These are phyloP conservation scores for Watersipora subatra DNA, from an alignment of 1,140 invertebrate species.

Conservation along the genomic window DNA sequence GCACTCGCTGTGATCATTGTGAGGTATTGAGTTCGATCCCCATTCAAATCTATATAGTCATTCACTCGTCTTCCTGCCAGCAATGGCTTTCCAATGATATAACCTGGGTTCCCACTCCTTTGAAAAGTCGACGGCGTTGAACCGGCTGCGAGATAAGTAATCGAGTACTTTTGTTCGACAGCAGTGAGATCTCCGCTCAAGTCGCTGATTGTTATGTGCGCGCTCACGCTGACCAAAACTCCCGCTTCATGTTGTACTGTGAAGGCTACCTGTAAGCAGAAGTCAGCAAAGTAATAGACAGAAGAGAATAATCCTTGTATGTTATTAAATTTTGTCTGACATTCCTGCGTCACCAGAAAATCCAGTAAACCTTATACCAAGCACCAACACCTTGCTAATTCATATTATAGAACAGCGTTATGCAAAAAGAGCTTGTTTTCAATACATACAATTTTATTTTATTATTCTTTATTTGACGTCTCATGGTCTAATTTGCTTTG, in stretches of 20 bases:
- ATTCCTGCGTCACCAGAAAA: too few relatives aligned
- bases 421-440: too few relatives aligned
- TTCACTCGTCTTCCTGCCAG: conserved; percentile 39
- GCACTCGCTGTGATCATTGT: conserved; percentile 16
- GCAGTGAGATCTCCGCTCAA: not conserved
- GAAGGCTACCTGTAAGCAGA: not conserved
- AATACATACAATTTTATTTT: too few relatives aligned
- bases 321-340: too few relatives aligned
- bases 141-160: not conserved
- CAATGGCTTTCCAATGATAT: conserved; percentile 49
- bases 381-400: too few relatives aligned
- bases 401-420: too few relatives aligned
- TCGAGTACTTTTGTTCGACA: conserved; percentile 1
- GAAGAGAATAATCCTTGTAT: too few relatives aligned
- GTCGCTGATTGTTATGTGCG: too few relatives aligned
- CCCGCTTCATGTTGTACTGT: not conserved
- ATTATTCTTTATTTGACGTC: too few relatives aligned
- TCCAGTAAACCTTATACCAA: too few relatives aligned
- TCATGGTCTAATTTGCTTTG: too few relatives aligned
- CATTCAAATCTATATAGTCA: not conserved
- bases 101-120: conserved; percentile 57
- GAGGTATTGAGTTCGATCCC: conserved; percentile 8
- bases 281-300: too few relatives aligned
- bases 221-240: not conserved
- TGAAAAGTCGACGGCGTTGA: conserved; percentile 13